Evolutionary conservation across 2,888 invertebrate genomes (phyloP), one percentile per base, ranked within the genome.

Genomic region (Netelia melanura): DNA sequence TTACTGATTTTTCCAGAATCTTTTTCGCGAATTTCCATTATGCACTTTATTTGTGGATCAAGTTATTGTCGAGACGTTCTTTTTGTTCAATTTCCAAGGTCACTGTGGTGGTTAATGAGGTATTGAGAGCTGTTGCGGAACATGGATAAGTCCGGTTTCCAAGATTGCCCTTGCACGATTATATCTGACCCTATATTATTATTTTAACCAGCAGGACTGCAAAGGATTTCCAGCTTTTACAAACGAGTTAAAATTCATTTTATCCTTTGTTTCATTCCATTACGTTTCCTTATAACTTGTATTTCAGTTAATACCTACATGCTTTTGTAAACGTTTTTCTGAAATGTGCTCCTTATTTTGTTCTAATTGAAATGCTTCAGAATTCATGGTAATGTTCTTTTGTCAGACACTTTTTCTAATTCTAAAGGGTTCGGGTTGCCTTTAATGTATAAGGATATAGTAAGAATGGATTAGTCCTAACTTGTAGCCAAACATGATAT

Each of bases 401-500:
- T 48, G n/a, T 11, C n/a, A 43, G 11, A 67, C 0, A 68, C 25
- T 11, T 17, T 25, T 17, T 23, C 23, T n/a, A 44, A 43, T 38
- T 2, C 9, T 44, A 2, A 25, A 1, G 21, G 21, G 30, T 56
- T 48, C 25, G 58, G 21, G 44, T 48, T 71, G 62, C 3, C 64
- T 64, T 71, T 14, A 38, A 43, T n/a, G 30, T 54, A 3, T 6
- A 70, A 78, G 52, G 52, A 71, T 52, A 52, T 71, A 23, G 38
- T 11, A 62, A 52, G 3, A 2, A n/a, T 38, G 11, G 10, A 30
- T 23, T 25, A 70, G 11, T 10, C 62, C 64, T 6, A 71, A 54
- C 79, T 79, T 52, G 71, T 8, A 23, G 11, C 54, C 44, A 23
- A 79, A 71, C 25, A 64, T 23, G 62, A 43, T 17, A 9, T 25